phyloP scores from a whole-genome alignment of 2,888 invertebrate genomes.

The Charanyca ferruginea region DNA sequence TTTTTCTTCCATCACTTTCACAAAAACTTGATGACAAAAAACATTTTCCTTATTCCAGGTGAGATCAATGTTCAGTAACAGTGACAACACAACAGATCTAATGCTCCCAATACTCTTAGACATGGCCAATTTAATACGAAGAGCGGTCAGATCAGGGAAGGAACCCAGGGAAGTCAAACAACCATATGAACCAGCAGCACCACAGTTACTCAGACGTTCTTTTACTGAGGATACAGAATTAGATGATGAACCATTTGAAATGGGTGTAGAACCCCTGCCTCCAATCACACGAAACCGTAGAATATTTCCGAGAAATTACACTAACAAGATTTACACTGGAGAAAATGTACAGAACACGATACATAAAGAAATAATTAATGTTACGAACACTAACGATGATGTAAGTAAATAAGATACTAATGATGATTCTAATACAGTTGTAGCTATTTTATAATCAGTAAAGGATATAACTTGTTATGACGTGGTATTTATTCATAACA shows the following conservation, averaged over 20 bases:
- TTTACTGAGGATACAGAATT: slow-evolving; percentile 78
- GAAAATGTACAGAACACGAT: slow-evolving; percentile 65
- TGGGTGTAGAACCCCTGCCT: slow-evolving; percentile 68
- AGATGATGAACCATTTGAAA: slow-evolving; percentile 80
- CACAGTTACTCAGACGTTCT: slow-evolving; percentile 81
- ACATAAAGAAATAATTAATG: slow-evolving; percentile 59
- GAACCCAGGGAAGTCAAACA: slow-evolving; percentile 78
- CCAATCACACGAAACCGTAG: slow-evolving; percentile 69
- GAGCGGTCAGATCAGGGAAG: slow-evolving; percentile 85
- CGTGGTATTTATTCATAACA: background rate
- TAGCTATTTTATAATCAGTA: background rate
- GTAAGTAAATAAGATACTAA: slow-evolving; percentile 69
- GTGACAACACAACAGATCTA: slow-evolving; percentile 89
- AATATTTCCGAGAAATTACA: slow-evolving; percentile 72
- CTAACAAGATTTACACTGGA: slow-evolving; percentile 65
- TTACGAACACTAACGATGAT: slow-evolving; percentile 65
- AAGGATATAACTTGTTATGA: background rate
- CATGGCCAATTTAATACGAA: slow-evolving; percentile 92
- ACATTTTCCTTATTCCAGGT: slow-evolving; percentile 84
- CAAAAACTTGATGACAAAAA: slow-evolving; percentile 15
- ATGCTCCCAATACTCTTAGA: slow-evolving; percentile 92
- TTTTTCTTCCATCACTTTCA: slow-evolving; percentile 10
- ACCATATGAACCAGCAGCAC: slow-evolving; percentile 69
- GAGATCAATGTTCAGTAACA: slow-evolving; percentile 91
- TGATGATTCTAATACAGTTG: background rate